Evolutionary conservation across 2,888 invertebrate species (phyloP).

Genomic region (Alentia gelatinosa): DNA sequence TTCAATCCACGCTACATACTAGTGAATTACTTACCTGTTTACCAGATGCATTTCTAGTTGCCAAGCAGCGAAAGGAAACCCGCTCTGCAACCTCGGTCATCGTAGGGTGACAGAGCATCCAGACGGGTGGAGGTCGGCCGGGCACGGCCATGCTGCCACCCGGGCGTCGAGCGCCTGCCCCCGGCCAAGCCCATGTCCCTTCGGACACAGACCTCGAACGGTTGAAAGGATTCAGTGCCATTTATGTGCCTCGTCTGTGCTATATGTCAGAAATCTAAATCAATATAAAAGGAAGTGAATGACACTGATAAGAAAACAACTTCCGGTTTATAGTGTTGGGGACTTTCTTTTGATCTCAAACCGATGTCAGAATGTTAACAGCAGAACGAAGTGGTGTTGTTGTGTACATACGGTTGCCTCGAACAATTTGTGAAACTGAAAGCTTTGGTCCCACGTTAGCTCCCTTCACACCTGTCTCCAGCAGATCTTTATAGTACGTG

Average conservation of each 20-base stretch:
- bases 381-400: too few relatives aligned
- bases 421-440: too few relatives aligned
- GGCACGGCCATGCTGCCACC: background rate
- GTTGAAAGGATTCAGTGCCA: background rate
- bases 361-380: too few relatives aligned
- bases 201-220: background rate
- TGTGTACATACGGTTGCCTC: too few relatives aligned
- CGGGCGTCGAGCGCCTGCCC: background rate
- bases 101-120: constrained; percentile 77
- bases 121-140: constrained; percentile 66
- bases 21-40: background rate
- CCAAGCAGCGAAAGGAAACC: constrained; percentile 69
- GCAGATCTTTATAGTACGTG: background rate
- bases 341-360: background rate
- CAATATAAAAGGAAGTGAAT: background rate
- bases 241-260: background rate
- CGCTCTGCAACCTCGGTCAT: constrained; percentile 74
- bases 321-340: background rate
- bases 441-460: background rate
- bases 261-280: background rate
- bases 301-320: background rate
- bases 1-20: too few relatives aligned
- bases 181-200: too few relatives aligned
- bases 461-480: background rate
- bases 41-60: constrained; percentile 30